Evolutionary conservation across 2,888 invertebrate genomes (phyloP).

Genomic region (Trachelus iudaicus): DNA sequence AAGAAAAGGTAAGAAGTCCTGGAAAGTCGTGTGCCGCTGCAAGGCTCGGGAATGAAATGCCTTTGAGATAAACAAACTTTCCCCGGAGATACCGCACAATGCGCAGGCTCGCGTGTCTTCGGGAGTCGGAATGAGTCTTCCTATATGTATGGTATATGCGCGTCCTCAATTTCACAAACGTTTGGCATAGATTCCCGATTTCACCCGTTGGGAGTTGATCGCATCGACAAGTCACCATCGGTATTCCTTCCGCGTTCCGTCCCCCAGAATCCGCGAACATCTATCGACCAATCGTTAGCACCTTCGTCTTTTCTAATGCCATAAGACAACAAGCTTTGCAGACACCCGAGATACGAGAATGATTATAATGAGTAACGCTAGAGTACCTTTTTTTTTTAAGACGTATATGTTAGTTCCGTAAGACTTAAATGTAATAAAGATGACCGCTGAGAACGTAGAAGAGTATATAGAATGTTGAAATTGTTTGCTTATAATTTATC

Average conservation of each 20-base stretch:
- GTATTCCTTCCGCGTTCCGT: conserved; percentile 6
- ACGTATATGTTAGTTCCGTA: neutral
- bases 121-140: conserved; percentile 3
- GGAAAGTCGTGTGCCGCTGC: conserved; percentile 38
- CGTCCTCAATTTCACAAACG: conserved; percentile 62
- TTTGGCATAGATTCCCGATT: conserved; percentile 60
- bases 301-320: neutral
- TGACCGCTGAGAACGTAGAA: neutral
- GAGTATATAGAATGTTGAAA: conserved; percentile 6
- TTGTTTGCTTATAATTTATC: conserved; percentile 46
- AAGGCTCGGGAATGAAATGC: conserved; percentile 41
- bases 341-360: neutral
- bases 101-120: conserved; percentile 1
- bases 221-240: conserved; percentile 26
- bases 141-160: conserved; percentile 9
- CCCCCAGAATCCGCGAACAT: neutral
- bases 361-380: neutral
- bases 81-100: conserved; percentile 38
- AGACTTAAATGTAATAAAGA: conserved; percentile 3
- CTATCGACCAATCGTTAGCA: neutral
- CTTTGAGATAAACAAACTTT: conserved; percentile 49
- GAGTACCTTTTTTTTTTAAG: neutral
- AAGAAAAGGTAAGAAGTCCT: conserved; percentile 25
- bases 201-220: conserved; percentile 41
- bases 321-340: neutral